These are phyloP conservation scores for Nowickia ferox DNA, from an alignment of 2,888 invertebrate species.

Conservation along the genomic window DNA sequence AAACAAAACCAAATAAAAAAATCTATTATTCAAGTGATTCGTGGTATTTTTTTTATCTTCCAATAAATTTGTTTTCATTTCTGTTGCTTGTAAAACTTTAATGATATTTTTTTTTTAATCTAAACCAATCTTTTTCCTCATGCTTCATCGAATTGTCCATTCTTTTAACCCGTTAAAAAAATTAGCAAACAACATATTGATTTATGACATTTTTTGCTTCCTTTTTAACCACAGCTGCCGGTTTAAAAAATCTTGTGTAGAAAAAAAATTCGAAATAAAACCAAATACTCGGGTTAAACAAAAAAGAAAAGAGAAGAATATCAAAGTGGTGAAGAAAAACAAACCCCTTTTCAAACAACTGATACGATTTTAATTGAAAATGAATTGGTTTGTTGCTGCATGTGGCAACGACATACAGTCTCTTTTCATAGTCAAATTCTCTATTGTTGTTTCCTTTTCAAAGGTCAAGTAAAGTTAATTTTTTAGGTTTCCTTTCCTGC, in stretches of 20 bases:
- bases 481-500: background rate
- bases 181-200: slow-evolving; percentile 49
- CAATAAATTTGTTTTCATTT: slow-evolving; percentile 58
- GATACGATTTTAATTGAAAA: slow-evolving; percentile 83
- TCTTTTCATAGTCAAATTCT: slow-evolving; percentile 9
- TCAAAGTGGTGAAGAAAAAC: slow-evolving; percentile 9
- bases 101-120: slow-evolving; percentile 32
- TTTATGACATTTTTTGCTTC: slow-evolving; percentile 50
- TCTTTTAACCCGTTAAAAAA: slow-evolving; percentile 45
- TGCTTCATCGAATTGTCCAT: background rate
- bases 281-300: slow-evolving; percentile 50
- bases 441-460: slow-evolving; percentile 45
- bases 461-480: slow-evolving; percentile 1
- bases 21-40: slow-evolving; percentile 59
- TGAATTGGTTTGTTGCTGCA: slow-evolving; percentile 77
- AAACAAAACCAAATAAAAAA: background rate
- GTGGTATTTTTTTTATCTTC: slow-evolving; percentile 64
- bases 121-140: slow-evolving; percentile 8
- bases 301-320: slow-evolving; percentile 18
- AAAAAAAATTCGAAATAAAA: slow-evolving; percentile 20
- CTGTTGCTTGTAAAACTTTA: slow-evolving; percentile 33
- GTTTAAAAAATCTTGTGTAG: slow-evolving; percentile 31
- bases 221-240: slow-evolving; percentile 54
- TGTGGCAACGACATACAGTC: background rate
- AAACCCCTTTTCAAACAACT: slow-evolving; percentile 68